Base-by-base conservation (phyloP, 37 sponge, comb jelly and placozoan genomes). In the Haliclona indistincta region DNA sequence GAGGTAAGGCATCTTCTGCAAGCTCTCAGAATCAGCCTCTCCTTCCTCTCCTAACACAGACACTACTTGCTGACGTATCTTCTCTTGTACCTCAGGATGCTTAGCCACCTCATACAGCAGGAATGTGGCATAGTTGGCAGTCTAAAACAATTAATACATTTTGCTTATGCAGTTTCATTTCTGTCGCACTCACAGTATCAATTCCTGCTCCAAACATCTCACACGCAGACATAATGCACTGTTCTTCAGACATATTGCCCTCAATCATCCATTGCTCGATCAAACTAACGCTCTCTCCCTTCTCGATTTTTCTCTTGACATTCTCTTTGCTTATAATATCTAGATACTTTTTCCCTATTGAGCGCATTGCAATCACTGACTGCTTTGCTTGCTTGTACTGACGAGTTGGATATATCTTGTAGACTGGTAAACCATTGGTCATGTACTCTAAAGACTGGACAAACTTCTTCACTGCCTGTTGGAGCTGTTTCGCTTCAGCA, bases 101-200 rank as follows among this genome's bases (percentile, higher is more conserved):
- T 68, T 68, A 3, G 69, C 35, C 36, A 68, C 22, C 43, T 36
- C 43, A 40, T 68, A 68, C 69, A 68, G 45, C 29, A 41, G 2
- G 43, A 68, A 68, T 22, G 69, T 23, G 38, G 13, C 43, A 38
- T 40, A 39, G 44, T 41, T 20, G 3, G 69, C 69, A 68, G 69
- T 68, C 74, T 74, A 26, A 17, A 74, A n/a, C n/a, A n/a, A n/a
- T n/a, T n/a, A n/a, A n/a, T n/a, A n/a, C n/a, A n/a, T n/a, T n/a
- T n/a, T n/a, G n/a, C n/a, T n/a, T n/a, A n/a, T n/a, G n/a, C n/a
- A n/a, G n/a, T n/a, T n/a, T n/a, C n/a, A n/a, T n/a, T n/a, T n/a
- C n/a, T n/a, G n/a, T n/a, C n/a, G n/a, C n/a, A 49, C 82, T 72
- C 36, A 84, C 85, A 41, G 77, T 77, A 33, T 84, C 85, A 28